Evolutionary conservation across 2,797 vertebrate species (phyloP).

Genomic region (Intellagama lesueurii): DNA sequence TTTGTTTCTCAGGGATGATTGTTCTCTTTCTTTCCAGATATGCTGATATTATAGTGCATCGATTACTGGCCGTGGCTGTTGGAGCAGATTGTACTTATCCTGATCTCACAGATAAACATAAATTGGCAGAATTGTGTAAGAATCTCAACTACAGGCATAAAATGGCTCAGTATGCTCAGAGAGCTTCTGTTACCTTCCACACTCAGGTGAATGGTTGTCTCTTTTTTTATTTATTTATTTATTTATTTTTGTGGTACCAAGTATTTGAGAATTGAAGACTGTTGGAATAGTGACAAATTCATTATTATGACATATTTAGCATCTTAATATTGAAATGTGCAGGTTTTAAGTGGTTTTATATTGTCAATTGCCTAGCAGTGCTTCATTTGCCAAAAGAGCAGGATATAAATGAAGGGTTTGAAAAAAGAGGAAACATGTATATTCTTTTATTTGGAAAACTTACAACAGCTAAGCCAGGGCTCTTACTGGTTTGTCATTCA

Average conservation of each 20-base stretch:
- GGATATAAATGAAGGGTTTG: neutral
- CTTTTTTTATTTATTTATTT: too few species aligned
- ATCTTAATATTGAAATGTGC: neutral
- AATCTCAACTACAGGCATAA: constrained; percentile 98
- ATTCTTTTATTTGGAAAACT: neutral
- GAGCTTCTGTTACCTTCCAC: constrained; percentile 94
- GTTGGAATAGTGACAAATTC: neutral
- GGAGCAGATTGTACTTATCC: constrained; percentile 93
- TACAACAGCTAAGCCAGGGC: neutral
- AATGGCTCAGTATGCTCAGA: constrained; percentile 98
- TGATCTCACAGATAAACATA: constrained; percentile 95
- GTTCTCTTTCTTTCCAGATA: constrained; percentile 80
- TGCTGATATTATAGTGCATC: constrained; percentile 95
- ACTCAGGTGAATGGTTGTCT: constrained; percentile 84
- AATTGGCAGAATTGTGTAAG: constrained; percentile 90
- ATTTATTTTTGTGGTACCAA: neutral
- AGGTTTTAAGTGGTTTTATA: constrained; percentile 6
- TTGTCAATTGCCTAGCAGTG: too few species aligned
- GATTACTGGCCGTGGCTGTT: constrained; percentile 92
- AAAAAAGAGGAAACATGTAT: too few species aligned
- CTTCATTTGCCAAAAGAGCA: neutral
- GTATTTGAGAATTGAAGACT: neutral
- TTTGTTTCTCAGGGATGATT: neutral
- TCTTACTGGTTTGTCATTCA: too few species aligned
- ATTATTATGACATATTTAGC: neutral